Conservation (phyloP, 2,888 invertebrate species). For the Oscheius sp. region DNA sequence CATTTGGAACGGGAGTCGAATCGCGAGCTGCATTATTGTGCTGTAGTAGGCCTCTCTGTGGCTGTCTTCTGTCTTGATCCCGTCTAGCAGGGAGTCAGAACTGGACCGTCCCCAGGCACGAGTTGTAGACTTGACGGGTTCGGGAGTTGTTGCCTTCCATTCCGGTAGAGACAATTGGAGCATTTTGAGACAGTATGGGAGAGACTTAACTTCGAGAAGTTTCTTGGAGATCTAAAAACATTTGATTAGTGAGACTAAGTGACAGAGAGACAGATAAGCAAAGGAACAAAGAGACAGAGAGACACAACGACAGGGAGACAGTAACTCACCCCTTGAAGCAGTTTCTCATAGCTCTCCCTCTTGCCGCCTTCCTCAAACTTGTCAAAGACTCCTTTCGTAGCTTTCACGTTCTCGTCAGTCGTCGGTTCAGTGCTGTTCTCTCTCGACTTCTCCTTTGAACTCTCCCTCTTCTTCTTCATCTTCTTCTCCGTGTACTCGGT, state of each 20-base stretch:
- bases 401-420: neutral
- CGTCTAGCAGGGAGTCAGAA: neutral
- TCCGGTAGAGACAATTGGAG: neutral
- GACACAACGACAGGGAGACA: neutral
- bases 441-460: neutral
- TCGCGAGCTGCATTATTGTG: conserved; percentile 13
- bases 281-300: neutral
- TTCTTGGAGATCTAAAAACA: conserved; percentile 4
- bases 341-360: conserved; percentile 9
- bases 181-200: conserved; percentile 19
- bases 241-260: neutral
- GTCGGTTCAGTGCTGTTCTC: conserved; percentile 20
- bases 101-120: conserved; percentile 5
- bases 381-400: neutral
- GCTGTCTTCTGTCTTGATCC: neutral
- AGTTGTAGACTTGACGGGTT: neutral
- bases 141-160: neutral
- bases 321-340: conserved; percentile 11
- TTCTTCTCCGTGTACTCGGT: conserved; percentile 21
- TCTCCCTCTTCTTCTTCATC: conserved; percentile 15
- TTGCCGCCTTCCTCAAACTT: conserved; percentile 20
- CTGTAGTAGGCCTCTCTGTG: conserved; percentile 1
- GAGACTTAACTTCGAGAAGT: conserved; percentile 15
- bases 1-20: conserved; percentile 35
- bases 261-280: neutral